phyloP scores from a whole-genome alignment of 2,113 vertebrate species.

The Suncus etruscus region DNA sequence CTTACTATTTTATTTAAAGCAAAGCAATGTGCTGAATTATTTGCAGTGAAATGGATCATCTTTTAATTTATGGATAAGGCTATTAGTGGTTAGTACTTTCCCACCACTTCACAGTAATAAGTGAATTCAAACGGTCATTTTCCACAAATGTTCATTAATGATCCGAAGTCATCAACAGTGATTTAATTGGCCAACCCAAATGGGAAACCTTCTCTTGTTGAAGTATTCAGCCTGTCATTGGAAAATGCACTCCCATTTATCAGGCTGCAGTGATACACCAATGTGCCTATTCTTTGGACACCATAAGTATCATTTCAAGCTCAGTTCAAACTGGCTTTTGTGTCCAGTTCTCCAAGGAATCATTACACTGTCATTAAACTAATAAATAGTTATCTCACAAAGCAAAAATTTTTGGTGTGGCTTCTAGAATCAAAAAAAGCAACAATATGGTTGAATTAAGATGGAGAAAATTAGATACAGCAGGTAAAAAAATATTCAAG shows the following conservation, averaged over 20 bases:
- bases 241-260: constrained; percentile 83
- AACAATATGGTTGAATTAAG: constrained; percentile 60
- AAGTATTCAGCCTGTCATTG: constrained; percentile 79
- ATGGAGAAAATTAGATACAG: constrained; percentile 48
- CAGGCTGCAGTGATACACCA: constrained; percentile 73
- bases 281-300: constrained; percentile 75
- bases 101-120: constrained; percentile 72
- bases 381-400: constrained; percentile 82
- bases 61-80: constrained; percentile 49
- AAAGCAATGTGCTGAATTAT: constrained; percentile 51
- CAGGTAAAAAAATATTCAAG: neutral
- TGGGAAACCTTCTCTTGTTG: constrained; percentile 75
- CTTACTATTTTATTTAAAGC: constrained; percentile 59
- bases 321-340: constrained; percentile 84
- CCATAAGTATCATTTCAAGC: constrained; percentile 82
- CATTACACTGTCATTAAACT: constrained; percentile 85
- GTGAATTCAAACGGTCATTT: constrained; percentile 79
- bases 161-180: constrained; percentile 80
- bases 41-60: constrained; percentile 51
- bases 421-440: constrained; percentile 76
- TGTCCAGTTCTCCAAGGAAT: constrained; percentile 83
- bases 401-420: constrained; percentile 81
- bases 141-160: constrained; percentile 81
- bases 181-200: constrained; percentile 84
- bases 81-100: constrained; percentile 61